Evolutionary conservation across 1,140 invertebrate genomes (phyloP).

Genomic region (silkworm (Bombyx mori)): DNA sequence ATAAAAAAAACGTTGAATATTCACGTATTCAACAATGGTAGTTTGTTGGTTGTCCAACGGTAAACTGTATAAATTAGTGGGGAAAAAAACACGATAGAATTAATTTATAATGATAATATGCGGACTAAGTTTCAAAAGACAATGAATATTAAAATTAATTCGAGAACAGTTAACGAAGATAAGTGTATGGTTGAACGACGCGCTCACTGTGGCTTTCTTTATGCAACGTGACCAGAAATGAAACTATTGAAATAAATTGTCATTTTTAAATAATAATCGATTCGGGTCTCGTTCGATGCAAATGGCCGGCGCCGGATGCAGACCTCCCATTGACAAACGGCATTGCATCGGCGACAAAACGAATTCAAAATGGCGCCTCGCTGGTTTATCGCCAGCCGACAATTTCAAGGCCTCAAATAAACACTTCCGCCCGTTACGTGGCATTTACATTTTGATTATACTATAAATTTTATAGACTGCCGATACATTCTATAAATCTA

Average conservation of each 20-base stretch:
- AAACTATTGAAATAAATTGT: neutral
- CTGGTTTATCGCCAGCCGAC: constrained; percentile 45
- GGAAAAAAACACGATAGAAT: too few relatives aligned
- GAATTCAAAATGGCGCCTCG: constrained; percentile 62
- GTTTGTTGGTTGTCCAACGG: too few relatives aligned
- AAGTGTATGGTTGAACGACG: neutral
- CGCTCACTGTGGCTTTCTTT: neutral
- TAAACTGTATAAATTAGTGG: too few relatives aligned
- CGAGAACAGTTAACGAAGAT: neutral
- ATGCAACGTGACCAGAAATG: neutral
- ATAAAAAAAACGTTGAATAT: too few relatives aligned
- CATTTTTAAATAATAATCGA: constrained; percentile 42
- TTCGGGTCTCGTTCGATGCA: constrained; percentile 61
- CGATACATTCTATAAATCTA: too few relatives aligned
- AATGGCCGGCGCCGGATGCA: constrained; percentile 65
- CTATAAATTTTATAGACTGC: neutral
- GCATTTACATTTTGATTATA: constrained; percentile 6
- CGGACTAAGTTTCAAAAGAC: too few relatives aligned
- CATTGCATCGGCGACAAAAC: constrained; percentile 47
- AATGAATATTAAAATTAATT: neutral
- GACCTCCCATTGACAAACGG: constrained; percentile 59
- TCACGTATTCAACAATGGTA: too few relatives aligned
- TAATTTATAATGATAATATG: too few relatives aligned
- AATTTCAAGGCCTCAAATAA: constrained; percentile 31
- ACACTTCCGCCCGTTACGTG: constrained; percentile 54